A percentile compares a stretch with the other conserved stretches of the same genome.
phyloP scores from a whole-genome alignment of 2,113 vertebrate genomes.

The Syrrhaptes paradoxus region DNA sequence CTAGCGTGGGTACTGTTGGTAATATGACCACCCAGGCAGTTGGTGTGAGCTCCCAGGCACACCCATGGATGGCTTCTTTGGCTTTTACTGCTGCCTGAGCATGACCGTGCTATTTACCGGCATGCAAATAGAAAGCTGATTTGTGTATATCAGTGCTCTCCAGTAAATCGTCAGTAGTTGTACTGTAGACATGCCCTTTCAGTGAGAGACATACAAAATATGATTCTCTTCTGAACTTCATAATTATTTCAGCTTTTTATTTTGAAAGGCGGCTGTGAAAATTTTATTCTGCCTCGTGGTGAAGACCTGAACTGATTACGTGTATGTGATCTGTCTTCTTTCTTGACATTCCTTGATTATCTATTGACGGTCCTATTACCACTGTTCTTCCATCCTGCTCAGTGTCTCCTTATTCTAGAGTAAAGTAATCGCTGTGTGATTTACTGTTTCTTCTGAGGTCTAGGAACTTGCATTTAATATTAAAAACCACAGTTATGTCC shows the following conservation, averaged over 20 bases:
- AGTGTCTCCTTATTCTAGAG: not conserved
- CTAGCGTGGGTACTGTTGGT: not conserved
- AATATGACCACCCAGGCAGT: fast-evolving
- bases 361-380: not conserved
- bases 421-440: not conserved
- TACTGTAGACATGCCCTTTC: not conserved
- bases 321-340: not conserved
- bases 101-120: not conserved
- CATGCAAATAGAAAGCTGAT: not conserved
- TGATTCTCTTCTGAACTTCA: not conserved
- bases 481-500: not conserved
- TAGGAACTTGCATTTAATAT: not conserved
- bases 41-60: not conserved
- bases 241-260: not conserved
- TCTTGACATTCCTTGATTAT: not conserved
- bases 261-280: not conserved
- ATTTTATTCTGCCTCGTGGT: not conserved
- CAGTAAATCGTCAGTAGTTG: not conserved
- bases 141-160: not conserved
- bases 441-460: not conserved
- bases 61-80: not conserved
- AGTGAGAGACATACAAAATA: not conserved
- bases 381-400: not conserved
- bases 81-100: not conserved
- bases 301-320: fast-evolving